phyloP scores from a whole-genome alignment of 2,113 vertebrate genomes.

The Tiliqua scincoides region DNA sequence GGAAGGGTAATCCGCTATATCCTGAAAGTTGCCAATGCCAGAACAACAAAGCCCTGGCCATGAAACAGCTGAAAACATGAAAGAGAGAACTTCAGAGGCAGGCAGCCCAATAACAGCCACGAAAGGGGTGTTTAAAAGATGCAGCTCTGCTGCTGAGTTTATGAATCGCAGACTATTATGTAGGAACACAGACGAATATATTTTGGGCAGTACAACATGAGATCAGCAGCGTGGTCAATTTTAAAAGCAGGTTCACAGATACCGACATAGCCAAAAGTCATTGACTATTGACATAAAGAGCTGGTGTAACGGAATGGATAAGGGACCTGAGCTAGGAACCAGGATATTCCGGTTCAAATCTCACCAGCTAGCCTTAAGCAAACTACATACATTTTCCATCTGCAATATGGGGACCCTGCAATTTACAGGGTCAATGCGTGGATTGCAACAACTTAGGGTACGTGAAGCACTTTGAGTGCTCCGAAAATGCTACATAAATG shows the following conservation, averaged over 20 bases:
- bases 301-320: too few relatives aligned
- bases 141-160: background rate
- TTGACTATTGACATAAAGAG: background rate
- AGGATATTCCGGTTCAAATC: too few relatives aligned
- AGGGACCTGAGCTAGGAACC: too few relatives aligned
- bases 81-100: background rate
- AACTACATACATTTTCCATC: background rate
- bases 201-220: background rate
- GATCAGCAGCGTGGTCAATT: background rate
- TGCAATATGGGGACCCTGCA: background rate
- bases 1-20: background rate
- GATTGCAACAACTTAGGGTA: background rate
- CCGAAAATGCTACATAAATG: background rate
- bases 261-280: background rate
- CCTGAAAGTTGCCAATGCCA: accelerated
- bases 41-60: background rate
- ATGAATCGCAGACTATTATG: accelerated
- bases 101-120: accelerated
- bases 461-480: background rate
- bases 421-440: background rate
- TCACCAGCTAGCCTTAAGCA: background rate
- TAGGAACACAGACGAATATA: accelerated
- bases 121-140: background rate
- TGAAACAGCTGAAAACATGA: background rate
- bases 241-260: background rate